phyloP scores from a whole-genome alignment of 2,888 invertebrate genomes.

The Clusia tigrina region DNA sequence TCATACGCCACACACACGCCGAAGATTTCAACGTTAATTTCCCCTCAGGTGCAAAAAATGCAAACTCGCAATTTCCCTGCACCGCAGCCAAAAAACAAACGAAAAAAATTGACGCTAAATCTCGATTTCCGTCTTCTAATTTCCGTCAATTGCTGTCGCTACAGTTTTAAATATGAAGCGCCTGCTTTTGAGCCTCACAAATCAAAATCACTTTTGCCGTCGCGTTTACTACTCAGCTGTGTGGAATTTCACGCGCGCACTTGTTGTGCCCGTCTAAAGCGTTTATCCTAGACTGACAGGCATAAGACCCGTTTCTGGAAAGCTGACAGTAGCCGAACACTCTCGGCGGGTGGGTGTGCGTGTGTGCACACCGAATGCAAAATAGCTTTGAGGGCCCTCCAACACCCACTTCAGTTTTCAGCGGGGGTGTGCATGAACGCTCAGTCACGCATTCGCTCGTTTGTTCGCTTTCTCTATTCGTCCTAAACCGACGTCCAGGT shows the following conservation, averaged over 20 bases:
- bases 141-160: conserved; percentile 25
- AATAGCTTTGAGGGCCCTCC: conserved; percentile 6
- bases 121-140: conserved; percentile 6
- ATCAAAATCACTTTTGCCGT: conserved; percentile 22
- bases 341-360: neutral
- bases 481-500: neutral
- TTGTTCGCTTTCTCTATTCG: conserved; percentile 10
- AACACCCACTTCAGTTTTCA: conserved; percentile 31
- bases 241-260: conserved; percentile 57
- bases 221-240: neutral
- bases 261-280: conserved; percentile 65
- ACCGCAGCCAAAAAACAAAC: neutral
- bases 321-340: conserved; percentile 36
- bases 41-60: neutral
- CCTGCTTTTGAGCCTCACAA: neutral
- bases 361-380: neutral
- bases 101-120: neutral
- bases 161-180: too few relatives aligned
- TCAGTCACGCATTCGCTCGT: conserved; percentile 6
- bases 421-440: conserved; percentile 1
- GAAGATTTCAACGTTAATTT: neutral
- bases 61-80: neutral
- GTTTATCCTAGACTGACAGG: conserved; percentile 65
- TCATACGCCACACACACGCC: conserved; percentile 11
- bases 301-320: conserved; percentile 56